Evolutionary conservation across 2,113 vertebrate genomes (phyloP).

Genomic region (Paralichthys olivaceus): DNA sequence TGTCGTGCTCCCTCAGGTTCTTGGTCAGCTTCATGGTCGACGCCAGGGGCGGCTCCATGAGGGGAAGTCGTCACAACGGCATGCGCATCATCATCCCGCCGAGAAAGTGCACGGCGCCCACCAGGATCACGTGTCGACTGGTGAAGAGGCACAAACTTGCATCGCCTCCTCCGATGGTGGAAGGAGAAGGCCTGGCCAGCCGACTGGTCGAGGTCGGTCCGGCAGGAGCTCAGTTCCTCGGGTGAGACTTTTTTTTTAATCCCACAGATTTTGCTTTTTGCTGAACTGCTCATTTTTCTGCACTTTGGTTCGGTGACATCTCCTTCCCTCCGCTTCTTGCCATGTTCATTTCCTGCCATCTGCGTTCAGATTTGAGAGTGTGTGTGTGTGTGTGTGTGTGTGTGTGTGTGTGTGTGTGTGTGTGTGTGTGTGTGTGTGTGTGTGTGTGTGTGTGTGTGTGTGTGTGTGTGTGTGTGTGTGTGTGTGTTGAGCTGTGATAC

Average conservation of each 20-base stretch:
- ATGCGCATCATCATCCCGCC: constrained; percentile 99
- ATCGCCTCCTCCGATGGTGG: constrained; percentile 97
- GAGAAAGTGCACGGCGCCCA: constrained; percentile 96
- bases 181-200: constrained; percentile 97
- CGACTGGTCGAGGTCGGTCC: constrained; percentile 98
- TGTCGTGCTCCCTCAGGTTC: constrained; percentile 84
- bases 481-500: background rate
- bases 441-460: constrained; percentile 7
- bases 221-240: constrained; percentile 96
- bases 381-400: constrained; percentile 17
- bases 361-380: constrained; percentile 46
- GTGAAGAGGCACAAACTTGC: constrained; percentile 97
- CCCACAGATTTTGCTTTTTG: background rate
- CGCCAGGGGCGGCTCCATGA: constrained; percentile 97
- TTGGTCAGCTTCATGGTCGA: constrained; percentile 99
- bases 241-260: constrained; percentile 83
- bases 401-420: constrained; percentile 25
- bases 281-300: constrained; percentile 9
- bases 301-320: constrained; percentile 47
- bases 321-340: constrained; percentile 59
- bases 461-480: constrained; percentile 23
- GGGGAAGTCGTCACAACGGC: constrained; percentile 96
- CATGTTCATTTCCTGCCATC: constrained; percentile 69
- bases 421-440: constrained; percentile 11
- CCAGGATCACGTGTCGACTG: constrained; percentile 96